phyloP scores from a whole-genome alignment of 2,888 invertebrate species.

The Zaprionus bogoriensis region DNA sequence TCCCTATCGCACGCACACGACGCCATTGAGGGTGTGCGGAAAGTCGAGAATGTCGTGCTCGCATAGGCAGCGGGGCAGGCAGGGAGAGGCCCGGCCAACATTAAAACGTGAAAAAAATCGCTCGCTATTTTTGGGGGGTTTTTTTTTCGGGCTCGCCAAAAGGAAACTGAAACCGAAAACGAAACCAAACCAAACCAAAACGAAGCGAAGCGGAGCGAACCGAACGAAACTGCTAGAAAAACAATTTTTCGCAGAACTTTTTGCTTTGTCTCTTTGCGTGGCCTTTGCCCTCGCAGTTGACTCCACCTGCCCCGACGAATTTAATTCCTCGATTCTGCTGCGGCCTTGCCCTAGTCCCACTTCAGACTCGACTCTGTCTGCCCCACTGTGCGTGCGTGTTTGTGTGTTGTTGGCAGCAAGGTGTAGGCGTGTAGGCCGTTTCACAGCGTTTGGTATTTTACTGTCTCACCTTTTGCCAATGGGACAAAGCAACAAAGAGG shows the following conservation, averaged over 20 bases:
- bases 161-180: constrained; percentile 47
- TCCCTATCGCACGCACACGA: constrained; percentile 57
- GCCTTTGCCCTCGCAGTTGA: constrained; percentile 63
- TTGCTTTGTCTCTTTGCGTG: constrained; percentile 46
- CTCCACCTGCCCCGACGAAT: constrained; percentile 46
- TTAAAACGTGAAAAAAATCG: constrained; percentile 76
- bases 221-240: constrained; percentile 54
- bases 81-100: too few relatives aligned
- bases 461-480: constrained; percentile 62
- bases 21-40: constrained; percentile 28
- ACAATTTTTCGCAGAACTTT: constrained; percentile 68
- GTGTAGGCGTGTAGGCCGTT: constrained; percentile 35
- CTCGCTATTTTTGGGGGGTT: constrained; percentile 65
- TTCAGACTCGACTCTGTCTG: neutral
- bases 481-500: neutral
- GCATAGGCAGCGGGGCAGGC: constrained; percentile 25
- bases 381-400: constrained; percentile 1
- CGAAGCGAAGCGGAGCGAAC: neutral
- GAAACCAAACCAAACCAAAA: constrained; percentile 53
- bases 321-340: constrained; percentile 72
- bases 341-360: constrained; percentile 74
- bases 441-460: constrained; percentile 42
- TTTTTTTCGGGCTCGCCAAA: constrained; percentile 51
- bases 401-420: constrained; percentile 14
- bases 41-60: constrained; percentile 27